Percentiles rank a stretch among this genome's conserved stretches.
phyloP scores from a whole-genome alignment of 37 sponge, comb jelly and placozoan genomes.

The Chondrosia reniformis region DNA sequence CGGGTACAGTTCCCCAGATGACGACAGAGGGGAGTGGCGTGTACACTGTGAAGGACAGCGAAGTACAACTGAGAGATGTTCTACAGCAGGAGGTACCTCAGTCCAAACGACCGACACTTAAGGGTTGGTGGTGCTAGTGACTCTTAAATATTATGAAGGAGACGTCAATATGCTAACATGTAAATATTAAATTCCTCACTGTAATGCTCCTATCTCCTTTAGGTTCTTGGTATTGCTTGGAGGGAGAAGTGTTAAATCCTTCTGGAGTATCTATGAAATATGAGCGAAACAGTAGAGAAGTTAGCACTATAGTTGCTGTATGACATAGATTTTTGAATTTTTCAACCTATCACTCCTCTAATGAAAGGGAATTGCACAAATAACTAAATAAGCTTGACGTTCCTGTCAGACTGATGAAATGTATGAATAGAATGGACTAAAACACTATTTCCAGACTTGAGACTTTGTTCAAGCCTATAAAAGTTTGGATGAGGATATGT shows the following conservation, averaged over 20 bases:
- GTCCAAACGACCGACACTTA: too few relatives aligned
- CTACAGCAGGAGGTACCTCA: too few relatives aligned
- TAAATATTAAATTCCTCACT: not conserved
- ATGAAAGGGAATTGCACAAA: not conserved
- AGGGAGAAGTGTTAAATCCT: not conserved
- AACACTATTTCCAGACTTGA: not conserved
- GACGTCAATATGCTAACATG: not conserved
- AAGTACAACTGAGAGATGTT: too few relatives aligned
- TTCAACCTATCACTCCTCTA: not conserved
- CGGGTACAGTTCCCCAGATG: not conserved
- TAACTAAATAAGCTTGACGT: not conserved
- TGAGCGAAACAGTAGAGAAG: constrained; percentile 11
- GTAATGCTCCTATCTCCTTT: not conserved
- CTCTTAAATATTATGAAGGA: too few relatives aligned
- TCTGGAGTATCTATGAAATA: not conserved
- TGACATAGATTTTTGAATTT: not conserved
- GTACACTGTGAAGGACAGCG: too few relatives aligned
- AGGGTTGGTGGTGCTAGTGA: too few relatives aligned
- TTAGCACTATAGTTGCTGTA: not conserved
- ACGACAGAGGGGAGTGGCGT: too few relatives aligned
- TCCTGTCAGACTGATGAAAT: too few relatives aligned
- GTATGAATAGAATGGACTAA: too few relatives aligned
- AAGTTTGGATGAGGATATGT: not conserved
- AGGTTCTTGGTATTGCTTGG: constrained; percentile 15
- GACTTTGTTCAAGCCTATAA: not conserved